Base-by-base conservation (phyloP, 2,113 vertebrate genomes). In the Motacilla tschutschensis region DNA sequence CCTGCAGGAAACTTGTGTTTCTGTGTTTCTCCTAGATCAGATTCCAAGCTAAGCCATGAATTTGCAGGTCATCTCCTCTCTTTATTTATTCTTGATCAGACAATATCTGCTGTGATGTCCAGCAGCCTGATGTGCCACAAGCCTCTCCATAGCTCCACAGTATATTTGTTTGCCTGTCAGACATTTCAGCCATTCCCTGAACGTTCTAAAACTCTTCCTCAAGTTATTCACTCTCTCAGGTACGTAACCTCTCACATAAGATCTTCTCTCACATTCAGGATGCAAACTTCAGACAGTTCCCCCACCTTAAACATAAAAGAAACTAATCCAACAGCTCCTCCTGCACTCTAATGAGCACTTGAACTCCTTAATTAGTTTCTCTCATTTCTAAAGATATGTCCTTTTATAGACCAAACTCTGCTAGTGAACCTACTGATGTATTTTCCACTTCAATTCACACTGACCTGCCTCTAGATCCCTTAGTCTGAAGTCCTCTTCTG, bases 251-350 rank as follows among this genome's bases (percentile, higher is more conserved):
- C 48, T 67, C 44, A 25, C 11, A 28, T 7, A 64, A 63, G 60
- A 41, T 71, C 73, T 63, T 46, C 43, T 65, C 76, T 46, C 66
- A 48, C 9, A 6, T 51, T 57, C 28, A 78, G 58, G 46, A 83
- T 64, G 54, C 58, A 86, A 83, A 86, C 63, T 93, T 88, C 89
- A 91, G 66, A 92, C n/a, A 60, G 44, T 53, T 64, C 38, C 70
- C 60, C 62, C 78, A 69, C 58, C 38, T 83, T 69, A 55, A 79
- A 83, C 86, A 88, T 88, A 63, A 94, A 94, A 93, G 90, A 67
- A 80, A 78, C 22, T 7, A 59, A 88, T 81, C 46, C 88, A 85
- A 72, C 92, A 92, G 88, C 88, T 93, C 77, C 81, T 94, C 86
- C 87, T 58, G 38, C 0, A 0, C 70, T 74, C 58, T 71, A 47